Evolutionary conservation across 1,140 invertebrate species (phyloP).

Genomic region (Bombus ignitus): DNA sequence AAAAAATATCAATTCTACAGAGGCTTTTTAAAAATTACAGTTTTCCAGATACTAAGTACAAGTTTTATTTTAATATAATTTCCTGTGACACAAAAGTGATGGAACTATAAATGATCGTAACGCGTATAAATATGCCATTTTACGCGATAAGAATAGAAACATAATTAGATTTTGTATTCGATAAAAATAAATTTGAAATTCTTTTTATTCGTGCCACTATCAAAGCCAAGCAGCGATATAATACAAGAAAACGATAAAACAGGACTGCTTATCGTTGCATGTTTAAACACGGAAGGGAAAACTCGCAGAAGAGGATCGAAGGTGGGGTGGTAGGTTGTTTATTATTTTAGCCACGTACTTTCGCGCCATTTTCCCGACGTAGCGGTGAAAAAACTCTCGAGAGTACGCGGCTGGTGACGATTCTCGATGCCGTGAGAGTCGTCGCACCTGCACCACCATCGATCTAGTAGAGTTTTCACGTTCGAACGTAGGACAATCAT

Average conservation of each 20-base stretch:
- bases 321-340: conserved; percentile 25
- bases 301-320: conserved; percentile 4
- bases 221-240: too few species aligned
- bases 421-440: conserved; percentile 52
- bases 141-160: too few species aligned
- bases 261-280: conserved; percentile 2
- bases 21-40: too few species aligned
- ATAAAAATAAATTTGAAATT: too few species aligned
- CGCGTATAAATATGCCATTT: too few species aligned
- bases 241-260: background rate
- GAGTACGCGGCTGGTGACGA: conserved; percentile 14
- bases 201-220: too few species aligned
- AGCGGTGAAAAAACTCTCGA: conserved; percentile 7
- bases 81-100: too few species aligned
- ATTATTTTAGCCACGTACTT: conserved; percentile 20
- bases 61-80: too few species aligned
- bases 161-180: too few species aligned
- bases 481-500: conserved; percentile 60
- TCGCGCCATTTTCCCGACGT: background rate
- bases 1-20: too few species aligned
- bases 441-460: conserved; percentile 51
- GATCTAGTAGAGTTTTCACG: conserved; percentile 58
- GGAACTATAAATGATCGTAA: too few species aligned
- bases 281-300: background rate
- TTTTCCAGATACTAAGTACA: too few species aligned